Conservation (phyloP, 2,113 vertebrate species). For the Peromyscus leucopus region DNA sequence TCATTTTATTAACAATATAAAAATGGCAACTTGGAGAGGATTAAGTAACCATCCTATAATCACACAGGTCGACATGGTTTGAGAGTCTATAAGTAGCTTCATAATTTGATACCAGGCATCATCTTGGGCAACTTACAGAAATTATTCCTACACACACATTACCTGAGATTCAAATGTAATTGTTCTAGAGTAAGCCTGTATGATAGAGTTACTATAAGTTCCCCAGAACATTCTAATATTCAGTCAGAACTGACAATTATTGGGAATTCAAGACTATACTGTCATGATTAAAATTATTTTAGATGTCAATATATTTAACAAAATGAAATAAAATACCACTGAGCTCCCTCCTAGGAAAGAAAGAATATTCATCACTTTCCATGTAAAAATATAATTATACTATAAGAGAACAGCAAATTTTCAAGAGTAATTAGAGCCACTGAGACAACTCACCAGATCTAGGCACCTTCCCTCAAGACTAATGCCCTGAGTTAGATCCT, state of each 20-base stretch:
- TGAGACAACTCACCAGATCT: no score
- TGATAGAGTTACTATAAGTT: not conserved
- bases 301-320: slow-evolving; percentile 41
- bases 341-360: not conserved
- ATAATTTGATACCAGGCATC: not conserved
- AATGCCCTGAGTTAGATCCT: not conserved
- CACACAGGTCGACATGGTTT: not conserved
- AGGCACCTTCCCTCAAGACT: not conserved
- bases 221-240: not conserved
- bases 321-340: not conserved
- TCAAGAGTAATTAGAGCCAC: not conserved
- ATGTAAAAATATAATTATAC: not conserved
- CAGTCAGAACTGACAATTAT: not conserved
- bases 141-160: not conserved
- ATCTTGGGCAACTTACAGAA: not conserved
- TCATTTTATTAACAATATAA: slow-evolving; percentile 19
- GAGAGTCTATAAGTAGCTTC: not conserved
- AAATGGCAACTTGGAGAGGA: not conserved
- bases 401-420: not conserved
- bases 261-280: not conserved
- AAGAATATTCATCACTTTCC: not conserved
- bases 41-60: not conserved
- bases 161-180: not conserved
- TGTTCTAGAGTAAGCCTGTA: not conserved
- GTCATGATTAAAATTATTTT: slow-evolving; percentile 23